Evolutionary conservation across 2,113 vertebrate genomes (phyloP).

Genomic region (Neodon shergylaensis): DNA sequence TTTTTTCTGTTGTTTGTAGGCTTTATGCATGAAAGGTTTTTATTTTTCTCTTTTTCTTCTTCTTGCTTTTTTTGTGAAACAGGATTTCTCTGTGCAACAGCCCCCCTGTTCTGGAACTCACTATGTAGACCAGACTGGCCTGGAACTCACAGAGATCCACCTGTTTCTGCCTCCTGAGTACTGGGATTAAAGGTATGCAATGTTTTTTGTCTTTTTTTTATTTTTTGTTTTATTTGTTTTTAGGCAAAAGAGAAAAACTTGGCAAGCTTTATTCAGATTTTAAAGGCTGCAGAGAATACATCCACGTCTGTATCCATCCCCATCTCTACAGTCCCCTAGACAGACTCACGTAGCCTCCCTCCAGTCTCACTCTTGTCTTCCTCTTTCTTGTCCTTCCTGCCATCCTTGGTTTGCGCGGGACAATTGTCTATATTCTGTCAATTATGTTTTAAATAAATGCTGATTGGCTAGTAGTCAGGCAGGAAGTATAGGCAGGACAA

Average conservation of each 20-base stretch:
- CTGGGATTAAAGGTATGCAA: not conserved
- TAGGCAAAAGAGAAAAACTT: too few species aligned
- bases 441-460: too few species aligned
- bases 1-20: not conserved
- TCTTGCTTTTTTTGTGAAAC: not conserved
- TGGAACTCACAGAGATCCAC: not conserved
- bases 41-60: not conserved
- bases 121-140: not conserved
- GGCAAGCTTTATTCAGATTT: too few species aligned
- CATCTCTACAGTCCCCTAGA: too few species aligned
- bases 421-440: too few species aligned
- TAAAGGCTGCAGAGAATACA: too few species aligned
- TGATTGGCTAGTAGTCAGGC: too few species aligned
- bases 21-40: not conserved
- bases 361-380: slow-evolving; percentile 39
- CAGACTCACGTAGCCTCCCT: too few species aligned
- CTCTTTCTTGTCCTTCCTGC: slow-evolving; percentile 91
- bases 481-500: too few species aligned
- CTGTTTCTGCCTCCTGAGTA: not conserved
- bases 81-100: not conserved
- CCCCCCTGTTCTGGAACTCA: not conserved
- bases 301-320: too few species aligned
- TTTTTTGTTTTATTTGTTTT: too few species aligned
- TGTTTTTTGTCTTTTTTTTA: too few species aligned
- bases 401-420: slow-evolving; percentile 82